phyloP scores from a whole-genome alignment of 2,113 vertebrate genomes.

The Rynchops niger region DNA sequence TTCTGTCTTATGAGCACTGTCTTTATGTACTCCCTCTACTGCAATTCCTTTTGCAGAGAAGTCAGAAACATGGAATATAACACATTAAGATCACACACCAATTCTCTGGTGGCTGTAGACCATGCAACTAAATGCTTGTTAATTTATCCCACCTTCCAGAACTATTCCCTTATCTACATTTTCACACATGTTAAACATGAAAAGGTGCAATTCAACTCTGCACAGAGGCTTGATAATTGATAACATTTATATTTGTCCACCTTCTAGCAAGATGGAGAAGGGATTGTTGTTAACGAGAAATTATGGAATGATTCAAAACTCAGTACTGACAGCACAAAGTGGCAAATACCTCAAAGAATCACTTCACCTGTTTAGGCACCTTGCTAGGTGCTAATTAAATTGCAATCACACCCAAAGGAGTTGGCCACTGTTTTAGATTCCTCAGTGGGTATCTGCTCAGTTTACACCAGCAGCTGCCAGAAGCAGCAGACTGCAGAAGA shows the following conservation, averaged over 20 bases:
- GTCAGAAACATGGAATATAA: neutral
- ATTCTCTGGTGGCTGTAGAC: neutral
- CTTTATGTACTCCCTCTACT: neutral
- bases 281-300: neutral
- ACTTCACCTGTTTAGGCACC: neutral
- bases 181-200: neutral
- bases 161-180: neutral
- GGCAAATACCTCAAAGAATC: neutral
- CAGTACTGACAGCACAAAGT: neutral
- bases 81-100: neutral
- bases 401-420: neutral
- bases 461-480: neutral
- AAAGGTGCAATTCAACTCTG: neutral
- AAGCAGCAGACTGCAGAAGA: neutral
- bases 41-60: neutral
- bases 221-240: neutral
- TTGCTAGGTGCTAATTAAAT: conserved; percentile 21
- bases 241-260: neutral
- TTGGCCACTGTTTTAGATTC: neutral
- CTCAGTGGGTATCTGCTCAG: neutral
- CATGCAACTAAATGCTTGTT: neutral
- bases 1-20: neutral
- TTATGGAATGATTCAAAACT: neutral
- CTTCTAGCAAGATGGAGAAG: neutral
- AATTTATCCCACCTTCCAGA: neutral